These are phyloP conservation scores for Dendropsophus ebraccatus DNA, from an alignment of 2,113 vertebrate genomes.

Conservation along the genomic window DNA sequence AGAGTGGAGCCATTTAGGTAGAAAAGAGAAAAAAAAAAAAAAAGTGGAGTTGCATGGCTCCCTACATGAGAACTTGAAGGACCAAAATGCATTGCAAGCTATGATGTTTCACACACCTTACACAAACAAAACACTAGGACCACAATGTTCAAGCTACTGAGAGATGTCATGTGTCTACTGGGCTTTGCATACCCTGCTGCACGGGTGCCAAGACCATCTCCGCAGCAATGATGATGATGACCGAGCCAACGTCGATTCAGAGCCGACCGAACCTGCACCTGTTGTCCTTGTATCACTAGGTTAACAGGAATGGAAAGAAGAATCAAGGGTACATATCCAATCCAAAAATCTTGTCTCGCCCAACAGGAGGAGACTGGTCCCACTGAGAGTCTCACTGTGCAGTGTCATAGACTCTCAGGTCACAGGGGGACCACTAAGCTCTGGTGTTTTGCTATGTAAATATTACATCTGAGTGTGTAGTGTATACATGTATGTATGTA, in stretches of 20 bases:
- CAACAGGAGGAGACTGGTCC: constrained; percentile 15
- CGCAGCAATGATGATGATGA: neutral
- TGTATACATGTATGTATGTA: neutral
- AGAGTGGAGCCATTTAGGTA: constrained; percentile 24
- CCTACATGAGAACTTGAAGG: constrained; percentile 31
- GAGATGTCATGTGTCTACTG: constrained; percentile 20
- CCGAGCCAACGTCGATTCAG: constrained; percentile 13
- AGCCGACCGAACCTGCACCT: constrained; percentile 25
- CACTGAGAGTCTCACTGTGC: constrained; percentile 42
- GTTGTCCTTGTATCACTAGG: constrained; percentile 14
- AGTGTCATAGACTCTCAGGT: constrained; percentile 53
- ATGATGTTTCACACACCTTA: constrained; percentile 46
- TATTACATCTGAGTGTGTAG: neutral
- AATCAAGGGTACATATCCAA: constrained; percentile 21
- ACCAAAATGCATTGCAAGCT: constrained; percentile 35
- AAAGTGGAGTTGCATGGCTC: neutral
- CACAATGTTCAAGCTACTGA: constrained; percentile 50
- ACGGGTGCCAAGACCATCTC: neutral
- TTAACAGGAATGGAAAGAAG: constrained; percentile 39
- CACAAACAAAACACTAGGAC: constrained; percentile 51
- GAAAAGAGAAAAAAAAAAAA: neutral
- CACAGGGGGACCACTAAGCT: neutral
- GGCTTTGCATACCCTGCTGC: neutral
- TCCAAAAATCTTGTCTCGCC: constrained; percentile 15
- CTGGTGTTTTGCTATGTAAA: neutral